Evolutionary conservation across 2,797 vertebrate genomes (phyloP).

Genomic region (Emys orbicularis): DNA sequence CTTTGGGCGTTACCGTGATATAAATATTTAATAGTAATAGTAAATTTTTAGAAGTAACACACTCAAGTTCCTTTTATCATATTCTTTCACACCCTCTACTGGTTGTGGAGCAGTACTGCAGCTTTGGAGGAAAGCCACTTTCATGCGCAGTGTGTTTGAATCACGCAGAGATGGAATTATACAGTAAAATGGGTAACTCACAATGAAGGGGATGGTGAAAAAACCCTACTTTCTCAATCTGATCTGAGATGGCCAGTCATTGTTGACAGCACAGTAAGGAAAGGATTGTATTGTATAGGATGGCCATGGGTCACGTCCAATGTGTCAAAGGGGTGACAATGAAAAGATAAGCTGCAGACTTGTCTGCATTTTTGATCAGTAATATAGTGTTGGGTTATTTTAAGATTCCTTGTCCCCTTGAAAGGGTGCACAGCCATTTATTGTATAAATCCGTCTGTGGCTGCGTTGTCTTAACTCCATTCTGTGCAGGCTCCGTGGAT

Average conservation of each 20-base stretch:
- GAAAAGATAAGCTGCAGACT: neutral
- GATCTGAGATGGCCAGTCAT: neutral
- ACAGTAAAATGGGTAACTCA: neutral
- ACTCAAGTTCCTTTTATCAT: constrained; percentile 27
- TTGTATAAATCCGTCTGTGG: neutral
- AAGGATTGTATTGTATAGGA: neutral
- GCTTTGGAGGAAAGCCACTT: constrained; percentile 40
- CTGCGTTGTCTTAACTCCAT: constrained; percentile 17
- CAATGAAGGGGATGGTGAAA: neutral
- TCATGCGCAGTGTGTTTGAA: neutral
- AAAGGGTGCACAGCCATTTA: constrained; percentile 5
- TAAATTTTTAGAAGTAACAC: neutral
- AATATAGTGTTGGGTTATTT: neutral
- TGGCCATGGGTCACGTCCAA: neutral
- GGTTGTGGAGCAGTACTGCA: constrained; percentile 71
- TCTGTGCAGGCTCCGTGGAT: constrained; percentile 29
- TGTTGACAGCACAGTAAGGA: neutral
- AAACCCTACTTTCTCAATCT: neutral
- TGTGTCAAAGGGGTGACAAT: neutral
- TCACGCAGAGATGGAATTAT: neutral
- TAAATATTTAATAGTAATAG: neutral
- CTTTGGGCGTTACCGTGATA: neutral
- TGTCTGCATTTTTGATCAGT: neutral
- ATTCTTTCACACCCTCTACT: constrained; percentile 79
- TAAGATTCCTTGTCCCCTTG: constrained; percentile 18